Evolutionary conservation across 2,113 vertebrate species (phyloP), one percentile per base, ranked within the genome.

Genomic region (Anseranas semipalmata): DNA sequence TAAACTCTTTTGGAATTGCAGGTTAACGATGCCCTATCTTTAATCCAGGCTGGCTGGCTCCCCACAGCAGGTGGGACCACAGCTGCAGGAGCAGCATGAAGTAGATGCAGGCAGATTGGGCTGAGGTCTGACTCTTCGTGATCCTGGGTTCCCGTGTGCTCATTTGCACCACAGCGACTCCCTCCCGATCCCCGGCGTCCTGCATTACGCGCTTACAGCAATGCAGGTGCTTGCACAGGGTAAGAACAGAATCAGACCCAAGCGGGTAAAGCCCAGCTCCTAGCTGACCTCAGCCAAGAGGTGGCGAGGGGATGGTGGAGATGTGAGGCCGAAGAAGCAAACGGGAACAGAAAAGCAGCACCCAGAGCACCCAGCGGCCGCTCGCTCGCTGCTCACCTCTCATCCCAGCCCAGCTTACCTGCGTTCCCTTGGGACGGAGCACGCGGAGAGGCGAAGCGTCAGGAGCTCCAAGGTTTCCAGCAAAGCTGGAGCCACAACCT

Each of bases 381-480:
- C 71, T 74, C 19, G 21, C 22, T 55, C 41, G 19, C 22, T 71
- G 65, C 71, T 74, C 2, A 1, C 39, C 17, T 58, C 39, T 52
- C 74, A 45, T 43, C 53, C 41, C 73, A 82, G n/a, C 68, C 68
- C 58, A 63, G 30, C 96, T 97, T 92, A 96, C 96, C 96, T 96
- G 86, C 18, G 58, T 32, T 95, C 70, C 70, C 60, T 53, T 8
- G 56, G 16, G 82, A 53, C 1, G 28, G 55, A 93, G 53, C 85
- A 68, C 37, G 8, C 5, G 0, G 55, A 6, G 66, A 74, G 71
- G 56, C 0, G 5, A 89, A 48, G 52, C 3, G 35, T 74, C 0
- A 0, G 71, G 77, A 95, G 86, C 90, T 53, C 59, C 78, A 37
- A 95, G 87, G 68, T 70, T 79, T 71, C 72, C 32, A 91, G 91